Percentiles rank a stretch among this genome's conserved stretches.
Conservation (phyloP, 2,113 vertebrate genomes). For the Alexandromys fortis region DNA sequence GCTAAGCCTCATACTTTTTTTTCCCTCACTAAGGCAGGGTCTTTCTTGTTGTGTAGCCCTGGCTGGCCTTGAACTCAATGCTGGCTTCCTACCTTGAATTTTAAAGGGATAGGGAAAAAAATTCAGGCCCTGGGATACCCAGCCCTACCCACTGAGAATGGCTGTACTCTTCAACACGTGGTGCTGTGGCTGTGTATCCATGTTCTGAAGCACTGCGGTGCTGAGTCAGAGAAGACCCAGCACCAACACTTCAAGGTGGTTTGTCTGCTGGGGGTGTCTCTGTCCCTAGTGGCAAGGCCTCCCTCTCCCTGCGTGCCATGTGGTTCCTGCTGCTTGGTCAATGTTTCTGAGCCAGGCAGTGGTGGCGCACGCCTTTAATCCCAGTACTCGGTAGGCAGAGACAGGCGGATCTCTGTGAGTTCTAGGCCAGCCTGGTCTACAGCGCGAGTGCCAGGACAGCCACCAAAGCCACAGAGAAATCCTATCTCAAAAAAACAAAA, state of each 20-base stretch:
- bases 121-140: background rate
- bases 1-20: background rate
- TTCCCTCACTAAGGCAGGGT: background rate
- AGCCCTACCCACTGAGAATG: background rate
- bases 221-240: background rate
- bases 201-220: background rate
- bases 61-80: background rate
- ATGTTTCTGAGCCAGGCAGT: background rate
- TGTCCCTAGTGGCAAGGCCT: background rate
- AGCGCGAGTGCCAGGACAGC: no score
- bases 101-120: background rate
- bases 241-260: background rate
- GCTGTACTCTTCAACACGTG: background rate
- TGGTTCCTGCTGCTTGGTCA: slow-evolving; percentile 52
- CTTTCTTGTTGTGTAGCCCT: background rate
- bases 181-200: fast-evolving
- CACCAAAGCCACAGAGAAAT: no score
- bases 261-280: background rate
- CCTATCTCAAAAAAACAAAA: background rate
- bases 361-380: no score
- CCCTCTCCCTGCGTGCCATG: background rate
- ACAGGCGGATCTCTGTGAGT: no score
- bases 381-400: no score
- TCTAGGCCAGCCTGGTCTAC: no score
- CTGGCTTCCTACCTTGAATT: background rate